A percentile compares a stretch with the other conserved stretches of the same genome.
These are phyloP conservation scores for Caenorhabditis auriculariae DNA, from an alignment of 2,888 invertebrate species.

Conservation along the genomic window DNA sequence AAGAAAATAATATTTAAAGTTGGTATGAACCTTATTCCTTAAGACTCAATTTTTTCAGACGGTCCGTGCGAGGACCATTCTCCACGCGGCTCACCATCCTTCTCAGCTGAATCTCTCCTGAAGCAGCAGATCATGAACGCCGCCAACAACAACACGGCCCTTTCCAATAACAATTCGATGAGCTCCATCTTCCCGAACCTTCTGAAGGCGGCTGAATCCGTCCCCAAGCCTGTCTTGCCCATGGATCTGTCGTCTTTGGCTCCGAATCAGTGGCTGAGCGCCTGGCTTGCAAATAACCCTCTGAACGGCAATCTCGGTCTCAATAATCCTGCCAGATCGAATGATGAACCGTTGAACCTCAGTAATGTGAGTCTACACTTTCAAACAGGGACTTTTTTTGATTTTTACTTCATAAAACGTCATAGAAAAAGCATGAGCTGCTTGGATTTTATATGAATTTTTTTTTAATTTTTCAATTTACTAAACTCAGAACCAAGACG, in stretches of 20 bases:
- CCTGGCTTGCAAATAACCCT: constrained; percentile 52
- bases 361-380: too few species aligned
- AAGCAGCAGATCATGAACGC: constrained; percentile 11
- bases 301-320: constrained; percentile 18
- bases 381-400: too few species aligned
- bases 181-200: constrained; percentile 28
- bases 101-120: constrained; percentile 14
- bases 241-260: constrained; percentile 19
- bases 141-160: constrained; percentile 3
- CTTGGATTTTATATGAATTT: too few species aligned
- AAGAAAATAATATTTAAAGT: background rate
- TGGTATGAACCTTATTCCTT: background rate
- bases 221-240: constrained; percentile 11
- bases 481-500: too few species aligned
- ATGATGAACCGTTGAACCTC: too few species aligned
- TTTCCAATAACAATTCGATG: constrained; percentile 21
- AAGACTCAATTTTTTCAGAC: constrained; percentile 3
- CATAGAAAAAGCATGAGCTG: too few species aligned
- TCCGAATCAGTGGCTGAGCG: constrained; percentile 35
- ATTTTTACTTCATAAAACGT: too few species aligned
- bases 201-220: constrained; percentile 5
- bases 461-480: too few species aligned
- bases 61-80: constrained; percentile 2
- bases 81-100: constrained; percentile 12
- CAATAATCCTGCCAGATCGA: too few species aligned